Conservation (phyloP, 2,113 vertebrate genomes). For the Gasterosteus nipponicus region DNA sequence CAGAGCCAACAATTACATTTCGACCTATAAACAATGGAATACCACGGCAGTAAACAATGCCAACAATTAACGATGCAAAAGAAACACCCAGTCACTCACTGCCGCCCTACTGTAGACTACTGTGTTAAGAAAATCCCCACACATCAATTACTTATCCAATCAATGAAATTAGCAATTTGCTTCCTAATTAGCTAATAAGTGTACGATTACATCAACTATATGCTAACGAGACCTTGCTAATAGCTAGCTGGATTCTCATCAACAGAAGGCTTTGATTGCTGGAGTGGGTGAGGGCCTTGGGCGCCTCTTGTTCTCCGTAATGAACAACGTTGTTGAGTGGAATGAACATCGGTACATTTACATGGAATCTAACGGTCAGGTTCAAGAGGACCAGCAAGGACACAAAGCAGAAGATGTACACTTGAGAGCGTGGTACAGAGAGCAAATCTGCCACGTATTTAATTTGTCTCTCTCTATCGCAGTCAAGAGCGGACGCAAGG, state of each 20-base stretch:
- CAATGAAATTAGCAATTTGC: slow-evolving; percentile 55
- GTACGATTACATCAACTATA: slow-evolving; percentile 55
- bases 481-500: background rate
- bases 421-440: too few relatives aligned
- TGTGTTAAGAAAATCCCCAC: slow-evolving; percentile 19
- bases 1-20: background rate
- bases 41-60: background rate
- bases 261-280: slow-evolving; percentile 35
- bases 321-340: slow-evolving; percentile 11
- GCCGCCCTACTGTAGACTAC: background rate
- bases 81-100: background rate
- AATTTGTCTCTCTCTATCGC: background rate
- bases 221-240: slow-evolving; percentile 45
- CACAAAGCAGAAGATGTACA: background rate
- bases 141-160: slow-evolving; percentile 48
- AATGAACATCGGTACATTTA: slow-evolving; percentile 3
- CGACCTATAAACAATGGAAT: background rate
- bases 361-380: background rate
- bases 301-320: slow-evolving; percentile 18
- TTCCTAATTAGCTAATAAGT: slow-evolving; percentile 52
- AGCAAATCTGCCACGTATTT: background rate
- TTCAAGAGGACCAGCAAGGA: background rate
- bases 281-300: background rate
- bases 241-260: slow-evolving; percentile 35
- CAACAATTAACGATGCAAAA: background rate